phyloP scores from a whole-genome alignment of 2,113 vertebrate genomes.

The Solenodon paradoxus region DNA sequence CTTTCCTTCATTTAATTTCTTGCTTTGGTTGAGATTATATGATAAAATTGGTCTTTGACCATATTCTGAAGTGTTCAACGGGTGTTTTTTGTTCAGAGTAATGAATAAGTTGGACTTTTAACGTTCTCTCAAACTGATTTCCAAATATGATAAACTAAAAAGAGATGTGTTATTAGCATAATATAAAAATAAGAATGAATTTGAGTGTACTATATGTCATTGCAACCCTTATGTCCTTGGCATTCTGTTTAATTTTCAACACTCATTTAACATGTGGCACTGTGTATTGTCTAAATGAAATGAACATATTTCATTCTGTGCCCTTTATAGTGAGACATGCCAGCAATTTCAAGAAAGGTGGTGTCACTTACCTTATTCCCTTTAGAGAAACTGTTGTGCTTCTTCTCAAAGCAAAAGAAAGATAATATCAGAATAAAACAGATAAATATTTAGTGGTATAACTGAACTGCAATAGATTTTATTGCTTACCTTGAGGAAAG shows the following conservation, averaged over 20 bases:
- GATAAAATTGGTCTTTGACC: neutral
- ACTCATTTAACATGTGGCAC: neutral
- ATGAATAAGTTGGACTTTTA: constrained; percentile 54
- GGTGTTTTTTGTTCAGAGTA: neutral
- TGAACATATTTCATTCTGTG: neutral
- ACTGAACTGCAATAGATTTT: neutral
- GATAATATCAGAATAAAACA: neutral
- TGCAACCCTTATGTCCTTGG: constrained; percentile 60
- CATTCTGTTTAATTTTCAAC: constrained; percentile 42
- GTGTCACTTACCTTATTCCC: neutral
- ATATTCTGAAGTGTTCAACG: neutral
- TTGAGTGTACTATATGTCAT: constrained; percentile 49
- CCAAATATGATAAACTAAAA: constrained; percentile 59
- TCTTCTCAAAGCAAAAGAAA: neutral
- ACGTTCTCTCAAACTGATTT: constrained; percentile 56
- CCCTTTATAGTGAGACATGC: neutral
- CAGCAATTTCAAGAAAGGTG: constrained; percentile 53
- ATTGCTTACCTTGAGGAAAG: neutral
- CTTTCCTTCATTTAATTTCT: neutral
- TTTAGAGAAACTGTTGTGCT: constrained; percentile 21
- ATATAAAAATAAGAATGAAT: constrained; percentile 57
- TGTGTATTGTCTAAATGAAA: neutral
- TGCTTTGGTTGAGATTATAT: neutral
- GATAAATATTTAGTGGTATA: neutral
- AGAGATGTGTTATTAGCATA: constrained; percentile 68